Evolutionary conservation across 2,797 vertebrate species (phyloP).

Genomic region (Diplodus puntazzo): DNA sequence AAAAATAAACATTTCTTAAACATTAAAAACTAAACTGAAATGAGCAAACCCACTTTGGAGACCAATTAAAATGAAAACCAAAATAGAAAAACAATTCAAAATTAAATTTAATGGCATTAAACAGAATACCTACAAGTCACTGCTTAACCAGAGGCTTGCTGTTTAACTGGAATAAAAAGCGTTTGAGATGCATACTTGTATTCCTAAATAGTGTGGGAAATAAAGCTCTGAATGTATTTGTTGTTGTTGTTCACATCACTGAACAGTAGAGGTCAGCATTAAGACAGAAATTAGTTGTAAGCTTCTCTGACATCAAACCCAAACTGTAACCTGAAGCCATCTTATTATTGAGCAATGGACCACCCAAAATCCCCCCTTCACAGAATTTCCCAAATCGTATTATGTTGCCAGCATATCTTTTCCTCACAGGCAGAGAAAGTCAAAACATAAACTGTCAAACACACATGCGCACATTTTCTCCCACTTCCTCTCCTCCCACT

Average conservation of each 20-base stretch:
- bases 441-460: constrained; percentile 13
- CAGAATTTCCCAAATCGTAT: not conserved
- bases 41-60: too few relatives aligned
- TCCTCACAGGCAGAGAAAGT: not conserved
- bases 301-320: not conserved
- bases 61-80: too few relatives aligned
- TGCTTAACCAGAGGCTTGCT: not conserved
- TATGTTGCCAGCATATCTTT: constrained; percentile 1
- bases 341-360: not conserved
- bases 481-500: constrained; percentile 26
- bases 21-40: too few relatives aligned
- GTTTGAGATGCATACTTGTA: too few relatives aligned
- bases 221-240: not conserved
- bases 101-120: too few relatives aligned
- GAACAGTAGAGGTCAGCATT: constrained; percentile 67
- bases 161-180: not conserved
- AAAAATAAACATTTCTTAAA: too few relatives aligned
- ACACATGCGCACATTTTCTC: constrained; percentile 16
- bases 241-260: constrained; percentile 30
- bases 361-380: not conserved
- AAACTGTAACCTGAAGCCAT: not conserved
- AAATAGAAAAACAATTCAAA: too few relatives aligned
- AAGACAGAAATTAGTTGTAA: constrained; percentile 30
- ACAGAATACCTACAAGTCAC: not conserved
- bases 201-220: too few relatives aligned